phyloP scores from a whole-genome alignment of 2,888 invertebrate genomes.

The Gisinianus flammeolus region DNA sequence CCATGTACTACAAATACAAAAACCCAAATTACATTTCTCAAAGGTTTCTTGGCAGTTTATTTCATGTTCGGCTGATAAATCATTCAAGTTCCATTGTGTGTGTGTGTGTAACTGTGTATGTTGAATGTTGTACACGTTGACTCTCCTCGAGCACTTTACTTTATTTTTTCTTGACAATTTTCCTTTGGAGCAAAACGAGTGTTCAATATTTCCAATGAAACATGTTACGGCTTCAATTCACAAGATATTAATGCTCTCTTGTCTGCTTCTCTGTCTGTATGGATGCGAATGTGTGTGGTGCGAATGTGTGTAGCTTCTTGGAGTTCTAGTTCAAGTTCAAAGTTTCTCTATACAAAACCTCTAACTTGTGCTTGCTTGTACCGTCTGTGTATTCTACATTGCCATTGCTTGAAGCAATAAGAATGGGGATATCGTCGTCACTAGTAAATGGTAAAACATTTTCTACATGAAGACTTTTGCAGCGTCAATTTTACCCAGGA shows the following conservation, averaged over 20 bases:
- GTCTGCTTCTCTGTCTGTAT: background rate
- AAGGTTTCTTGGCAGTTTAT: background rate
- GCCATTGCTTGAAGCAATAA: no score
- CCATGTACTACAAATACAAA: no score
- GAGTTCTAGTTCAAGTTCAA: background rate
- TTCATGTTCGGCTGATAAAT: background rate
- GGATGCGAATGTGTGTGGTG: background rate
- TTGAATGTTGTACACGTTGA: background rate
- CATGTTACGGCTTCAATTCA: background rate
- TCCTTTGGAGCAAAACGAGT: background rate
- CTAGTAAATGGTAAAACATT: no score
- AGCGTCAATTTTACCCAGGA: no score
- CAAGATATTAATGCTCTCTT: background rate
- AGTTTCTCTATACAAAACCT: no score
- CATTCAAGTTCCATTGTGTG: background rate
- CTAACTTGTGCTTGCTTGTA: no score
- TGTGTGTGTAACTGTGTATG: background rate
- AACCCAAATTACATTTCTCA: no score
- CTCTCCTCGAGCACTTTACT: no score
- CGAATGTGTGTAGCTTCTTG: background rate
- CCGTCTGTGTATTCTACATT: no score
- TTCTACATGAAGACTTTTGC: no score
- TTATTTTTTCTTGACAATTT: background rate
- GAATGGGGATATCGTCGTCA: no score
- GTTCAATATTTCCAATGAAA: conserved; percentile 14